These are phyloP conservation scores for Bovichtus variegatus DNA, from an alignment of 2,797 vertebrate species.

Conservation along the genomic window DNA sequence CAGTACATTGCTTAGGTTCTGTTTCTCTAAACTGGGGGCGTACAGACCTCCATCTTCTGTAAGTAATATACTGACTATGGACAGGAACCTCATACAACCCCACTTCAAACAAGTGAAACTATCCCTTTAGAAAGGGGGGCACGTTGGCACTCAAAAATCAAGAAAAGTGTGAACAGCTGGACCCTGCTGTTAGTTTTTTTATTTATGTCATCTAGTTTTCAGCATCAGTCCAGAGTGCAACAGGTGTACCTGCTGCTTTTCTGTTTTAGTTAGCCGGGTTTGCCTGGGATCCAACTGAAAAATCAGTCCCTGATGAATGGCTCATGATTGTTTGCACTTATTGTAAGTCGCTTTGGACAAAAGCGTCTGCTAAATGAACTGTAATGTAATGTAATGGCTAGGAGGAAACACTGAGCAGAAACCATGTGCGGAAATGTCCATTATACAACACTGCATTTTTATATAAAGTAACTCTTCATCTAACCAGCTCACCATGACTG, in stretches of 20 bases:
- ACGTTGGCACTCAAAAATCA: not conserved
- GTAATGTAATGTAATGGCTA: no score
- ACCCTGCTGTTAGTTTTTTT: not conserved
- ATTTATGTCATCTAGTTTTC: not conserved
- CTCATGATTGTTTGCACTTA: no score
- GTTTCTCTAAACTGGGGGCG: no score
- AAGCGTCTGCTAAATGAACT: no score
- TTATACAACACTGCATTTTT: not conserved
- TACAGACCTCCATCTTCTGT: no score
- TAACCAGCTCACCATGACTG: not conserved
- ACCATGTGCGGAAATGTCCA: not conserved
- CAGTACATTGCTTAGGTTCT: no score
- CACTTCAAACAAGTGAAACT: no score
- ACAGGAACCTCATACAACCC: no score
- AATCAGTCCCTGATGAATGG: not conserved
- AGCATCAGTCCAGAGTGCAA: not conserved
- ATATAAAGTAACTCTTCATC: not conserved
- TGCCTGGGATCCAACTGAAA: not conserved
- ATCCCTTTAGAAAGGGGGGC: not conserved
- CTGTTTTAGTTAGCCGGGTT: not conserved
- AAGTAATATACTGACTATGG: no score
- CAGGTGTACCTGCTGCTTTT: not conserved
- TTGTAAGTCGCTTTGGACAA: no score
- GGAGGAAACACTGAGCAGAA: not conserved
- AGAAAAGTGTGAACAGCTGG: not conserved